These are phyloP conservation scores for Pammene aurita DNA, from an alignment of 2,888 invertebrate species.

Conservation along the genomic window DNA sequence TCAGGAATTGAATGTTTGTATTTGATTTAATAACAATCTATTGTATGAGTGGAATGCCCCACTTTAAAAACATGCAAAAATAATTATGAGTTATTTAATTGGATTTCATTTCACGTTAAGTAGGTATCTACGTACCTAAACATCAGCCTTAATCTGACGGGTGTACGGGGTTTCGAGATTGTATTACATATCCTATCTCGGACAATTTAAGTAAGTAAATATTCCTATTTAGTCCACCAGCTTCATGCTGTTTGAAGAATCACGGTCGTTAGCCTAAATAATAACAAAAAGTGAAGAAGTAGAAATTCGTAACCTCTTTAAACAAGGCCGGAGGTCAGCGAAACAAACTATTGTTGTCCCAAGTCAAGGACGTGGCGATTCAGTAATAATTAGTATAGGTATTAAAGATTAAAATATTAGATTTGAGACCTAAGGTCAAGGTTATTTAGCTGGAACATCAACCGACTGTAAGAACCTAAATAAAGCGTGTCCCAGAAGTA, in stretches of 20 bases:
- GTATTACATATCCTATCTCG: too few species aligned
- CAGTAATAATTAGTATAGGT: conserved; percentile 11
- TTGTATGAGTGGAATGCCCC: too few species aligned
- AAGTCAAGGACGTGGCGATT: conserved; percentile 28
- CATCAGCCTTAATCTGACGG: too few species aligned
- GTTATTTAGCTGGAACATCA: neutral
- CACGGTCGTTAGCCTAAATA: conserved; percentile 21
- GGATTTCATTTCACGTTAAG: too few species aligned
- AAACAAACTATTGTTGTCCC: conserved; percentile 29
- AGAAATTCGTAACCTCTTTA: conserved; percentile 40
- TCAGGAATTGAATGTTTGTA: too few species aligned
- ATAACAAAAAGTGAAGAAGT: conserved; percentile 26
- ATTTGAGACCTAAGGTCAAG: conserved; percentile 32
- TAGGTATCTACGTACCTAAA: too few species aligned
- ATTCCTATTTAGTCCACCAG: too few species aligned
- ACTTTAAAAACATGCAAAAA: too few species aligned
- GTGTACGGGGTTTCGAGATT: too few species aligned
- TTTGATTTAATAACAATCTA: too few species aligned
- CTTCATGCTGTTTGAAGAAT: neutral
- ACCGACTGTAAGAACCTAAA: neutral
- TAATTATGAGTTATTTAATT: neutral
- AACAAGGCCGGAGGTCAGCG: conserved; percentile 25
- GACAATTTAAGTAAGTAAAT: too few species aligned
- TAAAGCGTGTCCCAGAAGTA: too few species aligned
- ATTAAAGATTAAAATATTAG: conserved; percentile 5